Percentiles rank a stretch among this genome's conserved stretches.
These are phyloP conservation scores for Grapholita molesta DNA, from an alignment of 1,140 invertebrate species.

Conservation along the genomic window DNA sequence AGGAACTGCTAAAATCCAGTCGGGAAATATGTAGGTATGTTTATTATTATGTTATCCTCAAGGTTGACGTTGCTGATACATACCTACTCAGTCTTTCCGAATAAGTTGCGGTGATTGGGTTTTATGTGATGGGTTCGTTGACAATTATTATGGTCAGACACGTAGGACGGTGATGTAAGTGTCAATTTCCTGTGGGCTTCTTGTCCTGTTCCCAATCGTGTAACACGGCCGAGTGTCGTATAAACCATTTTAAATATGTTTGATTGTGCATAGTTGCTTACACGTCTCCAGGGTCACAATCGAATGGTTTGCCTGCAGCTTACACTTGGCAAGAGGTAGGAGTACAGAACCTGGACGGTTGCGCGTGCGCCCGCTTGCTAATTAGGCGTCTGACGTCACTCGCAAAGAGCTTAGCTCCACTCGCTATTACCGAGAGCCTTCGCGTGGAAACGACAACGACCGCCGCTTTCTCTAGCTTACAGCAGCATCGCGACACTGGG, in stretches of 20 bases:
- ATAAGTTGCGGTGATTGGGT: neutral
- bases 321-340: neutral
- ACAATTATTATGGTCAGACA: slow-evolving; percentile 42
- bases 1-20: too few species aligned
- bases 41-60: neutral
- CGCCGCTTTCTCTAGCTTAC: slow-evolving; percentile 59
- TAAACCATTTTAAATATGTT: neutral
- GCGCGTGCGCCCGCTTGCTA: slow-evolving; percentile 53
- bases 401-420: slow-evolving; percentile 39
- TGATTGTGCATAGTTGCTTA: neutral
- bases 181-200: slow-evolving; percentile 61
- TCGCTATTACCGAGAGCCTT: slow-evolving; percentile 59
- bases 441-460: slow-evolving; percentile 72
- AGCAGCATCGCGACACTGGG: slow-evolving; percentile 24
- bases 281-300: neutral
- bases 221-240: neutral
- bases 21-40: too few species aligned
- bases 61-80: neutral
- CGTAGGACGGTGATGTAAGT: slow-evolving; percentile 67
- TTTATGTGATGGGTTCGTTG: slow-evolving; percentile 11
- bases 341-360: slow-evolving; percentile 30
- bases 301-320: neutral
- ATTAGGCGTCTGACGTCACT: slow-evolving; percentile 66
- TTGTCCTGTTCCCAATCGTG: slow-evolving; percentile 17
- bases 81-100: neutral